A percentile compares a stretch with the other conserved stretches of the same genome.
Evolutionary conservation across 2,888 invertebrate genomes (phyloP).

Genomic region (Cataglyphis livida): DNA sequence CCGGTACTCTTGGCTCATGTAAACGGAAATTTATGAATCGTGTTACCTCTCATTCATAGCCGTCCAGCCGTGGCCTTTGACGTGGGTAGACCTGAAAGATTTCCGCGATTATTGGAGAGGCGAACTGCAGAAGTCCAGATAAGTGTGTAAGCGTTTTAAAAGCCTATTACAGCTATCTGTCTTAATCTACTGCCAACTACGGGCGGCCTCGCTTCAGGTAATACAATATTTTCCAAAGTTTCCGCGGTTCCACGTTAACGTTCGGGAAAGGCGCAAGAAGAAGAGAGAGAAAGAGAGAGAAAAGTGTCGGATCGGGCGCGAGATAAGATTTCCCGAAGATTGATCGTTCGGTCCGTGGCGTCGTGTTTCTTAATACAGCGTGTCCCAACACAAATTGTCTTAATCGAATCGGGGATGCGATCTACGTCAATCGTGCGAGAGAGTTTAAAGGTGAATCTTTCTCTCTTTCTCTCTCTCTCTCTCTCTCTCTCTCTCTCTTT

Average conservation of each 20-base stretch:
- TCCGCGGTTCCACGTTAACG: conserved; percentile 52
- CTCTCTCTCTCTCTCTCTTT: neutral
- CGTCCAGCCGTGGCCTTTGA: neutral
- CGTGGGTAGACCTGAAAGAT: conserved; percentile 32
- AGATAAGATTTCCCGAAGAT: conserved; percentile 73
- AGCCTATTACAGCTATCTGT: conserved; percentile 74
- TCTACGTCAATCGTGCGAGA: conserved; percentile 19
- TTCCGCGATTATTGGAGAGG: conserved; percentile 64
- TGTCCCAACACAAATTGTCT: conserved; percentile 66
- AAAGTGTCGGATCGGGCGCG: conserved; percentile 72
- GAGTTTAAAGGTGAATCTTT: conserved; percentile 35
- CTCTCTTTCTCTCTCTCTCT: neutral
- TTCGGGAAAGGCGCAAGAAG: conserved; percentile 46
- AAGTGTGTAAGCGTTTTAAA: conserved; percentile 72
- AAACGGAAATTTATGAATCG: conserved; percentile 7
- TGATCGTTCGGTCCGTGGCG: conserved; percentile 70
- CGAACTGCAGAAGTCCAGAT: conserved; percentile 67
- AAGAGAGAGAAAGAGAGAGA: conserved; percentile 32
- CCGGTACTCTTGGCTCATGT: neutral
- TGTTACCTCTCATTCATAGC: conserved; percentile 25
- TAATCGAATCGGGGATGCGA: conserved; percentile 65
- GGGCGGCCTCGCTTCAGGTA: conserved; percentile 62
- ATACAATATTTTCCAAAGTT: conserved; percentile 74
- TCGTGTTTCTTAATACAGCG: conserved; percentile 47
- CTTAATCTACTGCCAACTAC: conserved; percentile 68